Evolutionary conservation across 1,140 invertebrate genomes (phyloP).

Genomic region (Orchesella cincta): DNA sequence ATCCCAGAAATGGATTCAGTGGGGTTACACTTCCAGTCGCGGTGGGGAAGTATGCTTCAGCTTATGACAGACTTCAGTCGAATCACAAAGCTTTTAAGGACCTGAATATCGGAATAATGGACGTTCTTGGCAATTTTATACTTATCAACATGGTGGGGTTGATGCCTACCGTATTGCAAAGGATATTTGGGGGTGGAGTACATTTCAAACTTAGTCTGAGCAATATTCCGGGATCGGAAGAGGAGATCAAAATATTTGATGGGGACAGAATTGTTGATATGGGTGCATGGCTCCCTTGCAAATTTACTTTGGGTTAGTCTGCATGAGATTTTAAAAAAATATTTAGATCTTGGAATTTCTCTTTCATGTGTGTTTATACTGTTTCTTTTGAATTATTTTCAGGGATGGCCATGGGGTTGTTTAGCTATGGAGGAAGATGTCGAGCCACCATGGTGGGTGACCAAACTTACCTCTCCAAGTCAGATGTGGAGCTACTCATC

Average conservation of each 20-base stretch:
- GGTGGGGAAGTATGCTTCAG: constrained; percentile 30
- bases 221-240: constrained; percentile 47
- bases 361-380: not conserved
- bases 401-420: constrained; percentile 45
- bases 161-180: constrained; percentile 34
- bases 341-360: not conserved
- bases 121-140: constrained; percentile 8
- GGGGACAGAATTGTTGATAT: constrained; percentile 44
- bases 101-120: constrained; percentile 19
- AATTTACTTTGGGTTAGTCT: constrained; percentile 41
- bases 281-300: constrained; percentile 46
- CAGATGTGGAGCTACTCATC: constrained; percentile 37
- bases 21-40: constrained; percentile 41
- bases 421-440: constrained; percentile 38
- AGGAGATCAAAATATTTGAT: constrained; percentile 38
- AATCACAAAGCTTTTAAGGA: constrained; percentile 27
- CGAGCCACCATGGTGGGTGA: constrained; percentile 43
- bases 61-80: constrained; percentile 32
- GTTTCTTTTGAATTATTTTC: not conserved
- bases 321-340: not conserved
- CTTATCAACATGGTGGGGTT: constrained; percentile 33
- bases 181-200: constrained; percentile 30
- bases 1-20: constrained; percentile 41
- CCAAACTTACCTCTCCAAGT: constrained; percentile 29
- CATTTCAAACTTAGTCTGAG: constrained; percentile 39